Conservation (phyloP, 2,888 invertebrate genomes). For the Leptinotarsa juncta region DNA sequence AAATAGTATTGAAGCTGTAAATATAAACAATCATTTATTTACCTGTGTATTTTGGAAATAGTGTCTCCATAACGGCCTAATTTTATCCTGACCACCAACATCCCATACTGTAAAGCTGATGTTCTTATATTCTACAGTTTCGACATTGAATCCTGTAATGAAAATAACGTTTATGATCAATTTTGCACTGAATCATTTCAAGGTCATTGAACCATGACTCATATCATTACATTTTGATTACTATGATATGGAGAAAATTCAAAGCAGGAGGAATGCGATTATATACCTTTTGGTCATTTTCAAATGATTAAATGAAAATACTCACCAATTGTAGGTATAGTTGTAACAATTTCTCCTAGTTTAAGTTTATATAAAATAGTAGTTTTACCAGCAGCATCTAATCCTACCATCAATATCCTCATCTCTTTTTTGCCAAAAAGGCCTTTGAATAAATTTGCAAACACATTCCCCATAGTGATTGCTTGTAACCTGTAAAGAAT, state of each 20-base stretch:
- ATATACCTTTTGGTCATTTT: background rate
- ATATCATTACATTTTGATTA: constrained; percentile 26
- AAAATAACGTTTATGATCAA: constrained; percentile 29
- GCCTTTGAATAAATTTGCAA: constrained; percentile 97
- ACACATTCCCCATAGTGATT: constrained; percentile 95
- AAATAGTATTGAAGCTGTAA: no score
- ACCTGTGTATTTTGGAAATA: constrained; percentile 99
- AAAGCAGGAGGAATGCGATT: background rate
- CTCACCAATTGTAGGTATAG: constrained; percentile 99
- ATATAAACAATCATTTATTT: constrained; percentile 37
- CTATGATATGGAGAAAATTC: background rate
- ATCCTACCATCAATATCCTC: constrained; percentile 99
- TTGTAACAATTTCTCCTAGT: constrained; percentile 99
- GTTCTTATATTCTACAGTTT: constrained; percentile 99
- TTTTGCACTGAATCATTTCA: constrained; percentile 32
- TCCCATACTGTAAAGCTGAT: constrained; percentile 99
- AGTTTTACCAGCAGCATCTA: constrained; percentile 99
- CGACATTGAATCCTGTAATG: constrained; percentile 92
- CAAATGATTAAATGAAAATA: constrained; percentile 47
- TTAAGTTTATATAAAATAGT: constrained; percentile 99
- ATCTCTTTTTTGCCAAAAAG: constrained; percentile 99
- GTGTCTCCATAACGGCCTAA: constrained; percentile 97
- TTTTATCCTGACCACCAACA: constrained; percentile 98
- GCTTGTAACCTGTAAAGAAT: constrained; percentile 63
- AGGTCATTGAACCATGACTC: constrained; percentile 47